Base-by-base conservation (phyloP, 2,888 invertebrate species). In the Sarcophaga subvicina region DNA sequence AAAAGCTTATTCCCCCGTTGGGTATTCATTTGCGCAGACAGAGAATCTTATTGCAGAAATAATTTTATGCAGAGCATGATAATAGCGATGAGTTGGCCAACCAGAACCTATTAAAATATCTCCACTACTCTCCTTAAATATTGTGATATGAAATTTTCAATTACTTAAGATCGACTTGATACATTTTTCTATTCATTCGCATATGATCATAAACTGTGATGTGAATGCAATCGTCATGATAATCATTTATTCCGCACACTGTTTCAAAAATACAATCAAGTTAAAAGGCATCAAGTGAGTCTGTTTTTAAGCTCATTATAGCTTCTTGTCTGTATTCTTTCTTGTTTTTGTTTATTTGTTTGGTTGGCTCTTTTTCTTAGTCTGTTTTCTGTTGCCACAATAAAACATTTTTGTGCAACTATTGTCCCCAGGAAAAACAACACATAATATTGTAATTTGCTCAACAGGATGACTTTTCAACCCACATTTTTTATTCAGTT, bases 361-460 rank as follows among this genome's bases (percentile, higher is more conserved):
- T 67, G 67, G 70, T 59, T 69, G 54, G 63, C 14, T 71, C 20
- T 20, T 60, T 73, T 79, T 79, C n/a, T 66, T 67, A 25, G 22
- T 14, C 22, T 75, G 64, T 47, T 73, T 54, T 54, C 54, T 69
- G 54, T 27, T 79, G 67, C 47, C 49, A 80, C 83, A 84, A 84
- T 84, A 75, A 80, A 79, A 80, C 79, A 84, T 84, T 75, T 70
- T 75, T 76, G 83, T 84, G 83, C 73, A 83, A 75, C 83, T 73
- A 83, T 83, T 83, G 83, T 83, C 83, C 79, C 60, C 64, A 79
- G 79, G 73, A 79, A 83, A 83, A 75, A 83, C 83, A 83, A 79
- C 83, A 84, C 64, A 80, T 84, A 80, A 84, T 79, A 80, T 87
- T 87, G 86, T 81, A 87, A 87, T 87, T 87, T 87, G 80, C 86